phyloP scores from a whole-genome alignment of 2,113 vertebrate genomes.

The Gobio gobio region DNA sequence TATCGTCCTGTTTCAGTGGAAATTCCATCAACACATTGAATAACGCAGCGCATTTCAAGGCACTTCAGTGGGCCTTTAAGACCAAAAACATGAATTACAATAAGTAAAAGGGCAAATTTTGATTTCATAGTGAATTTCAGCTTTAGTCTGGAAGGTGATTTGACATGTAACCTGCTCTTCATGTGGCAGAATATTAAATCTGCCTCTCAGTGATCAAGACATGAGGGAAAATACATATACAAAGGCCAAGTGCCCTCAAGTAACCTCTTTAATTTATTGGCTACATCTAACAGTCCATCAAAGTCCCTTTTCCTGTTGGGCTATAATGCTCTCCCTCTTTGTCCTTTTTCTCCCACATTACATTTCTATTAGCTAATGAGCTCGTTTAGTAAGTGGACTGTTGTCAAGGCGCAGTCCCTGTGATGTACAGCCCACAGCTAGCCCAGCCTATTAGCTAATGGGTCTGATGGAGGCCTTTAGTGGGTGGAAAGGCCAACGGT shows the following conservation, averaged over 20 bases:
- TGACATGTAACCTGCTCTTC: neutral
- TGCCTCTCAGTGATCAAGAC: neutral
- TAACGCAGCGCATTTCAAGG: no score
- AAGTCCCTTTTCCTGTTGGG: neutral
- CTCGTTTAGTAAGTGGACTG: constrained; percentile 64
- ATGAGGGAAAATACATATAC: neutral
- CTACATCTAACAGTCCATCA: neutral
- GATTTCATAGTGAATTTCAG: neutral
- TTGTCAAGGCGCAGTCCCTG: constrained; percentile 55
- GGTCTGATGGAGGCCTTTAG: constrained; percentile 27
- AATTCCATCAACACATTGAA: no score
- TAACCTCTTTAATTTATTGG: neutral
- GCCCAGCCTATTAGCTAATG: constrained; percentile 55
- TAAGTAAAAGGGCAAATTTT: no score
- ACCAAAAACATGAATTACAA: no score
- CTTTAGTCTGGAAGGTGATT: neutral
- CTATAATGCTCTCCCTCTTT: constrained; percentile 36
- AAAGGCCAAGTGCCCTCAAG: neutral
- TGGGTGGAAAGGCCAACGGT: constrained; percentile 25
- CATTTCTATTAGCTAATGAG: constrained; percentile 68
- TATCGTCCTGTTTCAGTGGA: no score
- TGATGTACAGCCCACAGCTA: constrained; percentile 60
- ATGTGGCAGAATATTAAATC: neutral
- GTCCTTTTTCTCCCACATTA: constrained; percentile 50
- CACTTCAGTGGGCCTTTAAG: no score